These are phyloP conservation scores for Myotis myotis DNA, from an alignment of 2,797 vertebrate species.

Conservation along the genomic window DNA sequence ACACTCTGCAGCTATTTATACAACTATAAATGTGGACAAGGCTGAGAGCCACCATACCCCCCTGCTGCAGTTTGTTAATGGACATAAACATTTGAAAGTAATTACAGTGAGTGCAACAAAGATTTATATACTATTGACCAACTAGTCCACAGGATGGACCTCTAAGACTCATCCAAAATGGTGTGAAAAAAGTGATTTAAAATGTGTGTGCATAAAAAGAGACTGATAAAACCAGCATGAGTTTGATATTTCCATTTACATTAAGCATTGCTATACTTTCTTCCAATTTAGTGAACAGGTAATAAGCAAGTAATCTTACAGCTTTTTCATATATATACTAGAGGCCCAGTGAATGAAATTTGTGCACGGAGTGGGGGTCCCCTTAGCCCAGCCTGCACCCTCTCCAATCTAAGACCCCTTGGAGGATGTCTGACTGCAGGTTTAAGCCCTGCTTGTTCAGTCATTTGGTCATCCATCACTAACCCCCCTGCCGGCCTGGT, in stretches of 20 bases:
- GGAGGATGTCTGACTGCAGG: too few relatives aligned
- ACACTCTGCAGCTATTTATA: constrained; percentile 13
- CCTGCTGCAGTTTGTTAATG: background rate
- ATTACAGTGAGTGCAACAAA: constrained; percentile 54
- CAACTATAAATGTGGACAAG: background rate
- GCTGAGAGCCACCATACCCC: background rate
- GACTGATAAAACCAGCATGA: background rate
- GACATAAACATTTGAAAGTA: constrained; percentile 30
- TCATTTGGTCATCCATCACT: too few relatives aligned
- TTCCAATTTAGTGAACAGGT: background rate
- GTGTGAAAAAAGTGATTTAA: background rate
- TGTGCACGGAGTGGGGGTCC: too few relatives aligned
- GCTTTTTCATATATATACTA: background rate
- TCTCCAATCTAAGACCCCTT: too few relatives aligned
- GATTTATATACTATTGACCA: constrained; percentile 1
- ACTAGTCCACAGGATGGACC: background rate
- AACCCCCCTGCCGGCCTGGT: too few relatives aligned
- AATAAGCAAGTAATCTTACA: constrained; percentile 17
- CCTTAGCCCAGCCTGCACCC: too few relatives aligned
- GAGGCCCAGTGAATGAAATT: too few relatives aligned
- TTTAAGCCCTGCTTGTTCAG: too few relatives aligned
- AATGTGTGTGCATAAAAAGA: background rate
- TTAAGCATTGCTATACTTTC: background rate
- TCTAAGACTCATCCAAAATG: constrained; percentile 3
- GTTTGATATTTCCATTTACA: constrained; percentile 39